phyloP scores from a whole-genome alignment of 2,888 invertebrate species.

The Thymelicus acteon region DNA sequence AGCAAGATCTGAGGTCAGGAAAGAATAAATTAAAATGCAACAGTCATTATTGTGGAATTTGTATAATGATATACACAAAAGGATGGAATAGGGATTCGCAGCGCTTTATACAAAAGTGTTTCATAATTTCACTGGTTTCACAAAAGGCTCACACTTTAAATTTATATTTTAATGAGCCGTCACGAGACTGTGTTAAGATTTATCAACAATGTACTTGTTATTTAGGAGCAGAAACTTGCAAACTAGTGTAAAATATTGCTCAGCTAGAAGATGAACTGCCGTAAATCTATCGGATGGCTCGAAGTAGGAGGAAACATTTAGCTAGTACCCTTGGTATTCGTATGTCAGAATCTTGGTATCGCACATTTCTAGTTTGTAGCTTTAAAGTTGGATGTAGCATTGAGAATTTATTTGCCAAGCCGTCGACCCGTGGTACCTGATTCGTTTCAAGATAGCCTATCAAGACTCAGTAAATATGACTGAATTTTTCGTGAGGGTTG shows the following conservation, averaged over 20 bases:
- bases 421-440: slow-evolving; percentile 1
- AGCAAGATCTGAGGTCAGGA: neutral
- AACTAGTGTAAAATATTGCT: slow-evolving; percentile 20
- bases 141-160: neutral
- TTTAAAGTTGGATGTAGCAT: slow-evolving; percentile 27
- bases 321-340: slow-evolving; percentile 9
- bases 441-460: slow-evolving; percentile 20
- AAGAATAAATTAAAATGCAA: slow-evolving; percentile 19
- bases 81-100: too few relatives aligned
- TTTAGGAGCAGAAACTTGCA: slow-evolving; percentile 15
- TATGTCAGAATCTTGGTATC: slow-evolving; percentile 17
- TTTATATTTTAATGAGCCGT: slow-evolving; percentile 3
- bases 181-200: neutral
- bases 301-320: slow-evolving; percentile 17
- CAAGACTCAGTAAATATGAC: slow-evolving; percentile 20
- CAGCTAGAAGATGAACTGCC: slow-evolving; percentile 18
- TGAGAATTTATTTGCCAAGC: slow-evolving; percentile 20
- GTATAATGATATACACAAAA: neutral
- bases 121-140: neutral
- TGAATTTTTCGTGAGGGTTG: slow-evolving; percentile 14
- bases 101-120: neutral
- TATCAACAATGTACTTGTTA: slow-evolving; percentile 10
- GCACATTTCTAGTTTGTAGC: slow-evolving; percentile 10
- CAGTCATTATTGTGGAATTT: neutral
- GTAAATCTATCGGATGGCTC: slow-evolving; percentile 20